phyloP scores from a whole-genome alignment of 2,797 vertebrate genomes.

The Trematomus bernacchii region DNA sequence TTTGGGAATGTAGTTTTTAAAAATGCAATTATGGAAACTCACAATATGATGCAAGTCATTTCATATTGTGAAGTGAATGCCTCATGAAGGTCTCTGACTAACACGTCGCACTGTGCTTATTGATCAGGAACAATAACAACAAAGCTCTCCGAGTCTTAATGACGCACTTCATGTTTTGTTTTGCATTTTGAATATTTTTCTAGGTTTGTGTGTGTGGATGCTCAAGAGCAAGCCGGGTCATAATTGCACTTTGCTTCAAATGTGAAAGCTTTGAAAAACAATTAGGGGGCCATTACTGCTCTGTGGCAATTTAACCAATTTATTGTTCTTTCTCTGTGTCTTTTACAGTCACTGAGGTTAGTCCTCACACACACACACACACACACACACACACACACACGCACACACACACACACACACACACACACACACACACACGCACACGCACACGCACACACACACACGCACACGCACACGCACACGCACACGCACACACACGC shows the following conservation, averaged over 20 bases:
- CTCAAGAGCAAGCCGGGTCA: not conserved
- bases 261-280: constrained; percentile 24
- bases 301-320: constrained; percentile 27
- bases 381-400: constrained; percentile 8
- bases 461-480: constrained; percentile 31
- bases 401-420: constrained; percentile 7
- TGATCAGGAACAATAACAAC: not conserved
- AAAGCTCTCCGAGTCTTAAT: not conserved
- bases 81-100: not conserved
- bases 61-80: not conserved
- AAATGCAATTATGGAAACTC: not conserved
- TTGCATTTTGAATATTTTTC: not conserved
- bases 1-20: not conserved
- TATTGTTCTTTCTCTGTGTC: constrained; percentile 14
- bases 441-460: constrained; percentile 13
- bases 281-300: constrained; percentile 14
- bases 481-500: constrained; percentile 1
- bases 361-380: constrained; percentile 11
- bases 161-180: not conserved
- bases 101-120: not conserved
- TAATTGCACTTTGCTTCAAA: constrained; percentile 37
- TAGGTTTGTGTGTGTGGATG: not conserved
- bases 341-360: constrained; percentile 33
- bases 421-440: too few relatives aligned
- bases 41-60: too few relatives aligned